Conservation (phyloP, 2,113 vertebrate species). For the Trochalopteron elliotii region DNA sequence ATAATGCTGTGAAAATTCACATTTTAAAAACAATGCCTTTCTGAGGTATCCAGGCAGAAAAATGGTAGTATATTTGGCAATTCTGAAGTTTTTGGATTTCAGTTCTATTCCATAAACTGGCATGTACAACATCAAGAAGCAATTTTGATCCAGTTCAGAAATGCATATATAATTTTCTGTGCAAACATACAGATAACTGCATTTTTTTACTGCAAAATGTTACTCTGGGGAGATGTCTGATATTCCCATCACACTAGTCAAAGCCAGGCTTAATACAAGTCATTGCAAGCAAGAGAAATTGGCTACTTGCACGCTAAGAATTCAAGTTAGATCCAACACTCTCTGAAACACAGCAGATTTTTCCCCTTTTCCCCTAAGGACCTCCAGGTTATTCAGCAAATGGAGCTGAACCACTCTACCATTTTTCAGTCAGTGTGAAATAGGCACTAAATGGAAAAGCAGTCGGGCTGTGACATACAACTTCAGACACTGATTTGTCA, state of each 20-base stretch:
- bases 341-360: constrained; percentile 44
- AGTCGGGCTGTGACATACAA: constrained; percentile 32
- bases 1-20: neutral
- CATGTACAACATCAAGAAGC: neutral
- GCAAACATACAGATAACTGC: neutral
- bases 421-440: constrained; percentile 36
- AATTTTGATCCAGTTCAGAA: constrained; percentile 26
- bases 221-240: constrained; percentile 33
- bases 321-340: constrained; percentile 49
- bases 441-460: constrained; percentile 61
- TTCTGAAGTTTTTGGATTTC: neutral
- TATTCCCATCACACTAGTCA: constrained; percentile 27
- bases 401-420: constrained; percentile 30
- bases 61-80: neutral
- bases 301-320: constrained; percentile 47
- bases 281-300: constrained; percentile 46
- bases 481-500: constrained; percentile 60
- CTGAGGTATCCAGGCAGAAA: neutral
- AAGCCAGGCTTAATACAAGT: constrained; percentile 28
- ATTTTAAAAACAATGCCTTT: neutral
- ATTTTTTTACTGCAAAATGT: neutral
- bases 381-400: constrained; percentile 45
- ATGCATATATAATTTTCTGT: neutral
- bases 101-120: neutral
- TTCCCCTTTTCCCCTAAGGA: constrained; percentile 43